These are phyloP conservation scores for Hylomyscus alleni DNA, from an alignment of 2,797 vertebrate species.

Conservation along the genomic window DNA sequence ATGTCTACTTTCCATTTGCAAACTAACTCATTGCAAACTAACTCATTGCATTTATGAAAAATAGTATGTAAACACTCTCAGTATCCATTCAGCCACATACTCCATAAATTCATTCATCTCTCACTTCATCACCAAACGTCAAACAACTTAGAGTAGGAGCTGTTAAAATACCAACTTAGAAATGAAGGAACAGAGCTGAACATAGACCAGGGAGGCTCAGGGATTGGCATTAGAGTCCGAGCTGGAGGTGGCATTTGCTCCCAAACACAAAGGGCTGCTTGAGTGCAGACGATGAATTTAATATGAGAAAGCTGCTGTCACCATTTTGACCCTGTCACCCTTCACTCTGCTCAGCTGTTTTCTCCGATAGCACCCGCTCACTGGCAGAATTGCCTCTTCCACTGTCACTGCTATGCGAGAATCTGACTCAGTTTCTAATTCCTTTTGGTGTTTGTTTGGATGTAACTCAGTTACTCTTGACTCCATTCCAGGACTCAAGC, in stretches of 20 bases:
- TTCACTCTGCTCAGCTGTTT: background rate
- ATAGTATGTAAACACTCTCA: background rate
- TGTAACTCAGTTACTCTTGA: background rate
- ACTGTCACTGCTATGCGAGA: background rate
- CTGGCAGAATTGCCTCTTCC: background rate
- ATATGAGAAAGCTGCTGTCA: background rate
- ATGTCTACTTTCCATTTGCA: background rate
- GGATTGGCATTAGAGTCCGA: background rate
- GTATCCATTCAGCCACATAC: background rate
- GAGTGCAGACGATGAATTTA: background rate
- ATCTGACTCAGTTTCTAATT: background rate
- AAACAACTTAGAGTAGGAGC: constrained; percentile 10
- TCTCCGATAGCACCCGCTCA: rapidly evolving
- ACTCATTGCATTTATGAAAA: constrained; percentile 12
- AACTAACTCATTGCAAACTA: background rate
- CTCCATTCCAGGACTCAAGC: background rate
- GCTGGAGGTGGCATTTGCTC: background rate
- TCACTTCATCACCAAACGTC: background rate
- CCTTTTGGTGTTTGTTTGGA: background rate
- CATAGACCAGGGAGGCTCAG: background rate
- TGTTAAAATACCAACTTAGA: background rate
- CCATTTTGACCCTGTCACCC: rapidly evolving
- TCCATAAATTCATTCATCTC: constrained; percentile 35
- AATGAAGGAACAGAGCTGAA: background rate
- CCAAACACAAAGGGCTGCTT: background rate